A percentile compares a stretch with the other conserved stretches of the same genome.
These are phyloP conservation scores for Leptatherina wallacei DNA, from an alignment of 2,797 vertebrate species.

Conservation along the genomic window DNA sequence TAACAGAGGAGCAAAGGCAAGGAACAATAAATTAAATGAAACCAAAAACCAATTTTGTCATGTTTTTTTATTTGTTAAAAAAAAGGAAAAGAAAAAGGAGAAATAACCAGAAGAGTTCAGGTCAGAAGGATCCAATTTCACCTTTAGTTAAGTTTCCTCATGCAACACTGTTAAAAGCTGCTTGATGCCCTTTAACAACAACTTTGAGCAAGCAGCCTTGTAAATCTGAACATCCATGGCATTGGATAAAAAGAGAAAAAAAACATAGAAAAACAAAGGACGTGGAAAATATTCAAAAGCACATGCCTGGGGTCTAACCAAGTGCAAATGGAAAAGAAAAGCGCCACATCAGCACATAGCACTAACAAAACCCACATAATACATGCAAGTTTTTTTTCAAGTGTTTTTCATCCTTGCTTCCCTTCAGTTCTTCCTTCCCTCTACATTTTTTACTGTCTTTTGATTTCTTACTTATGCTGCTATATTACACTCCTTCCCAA, in stretches of 20 bases:
- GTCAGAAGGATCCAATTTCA: constrained; percentile 65
- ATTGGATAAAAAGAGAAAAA: constrained; percentile 26
- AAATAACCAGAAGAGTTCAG: constrained; percentile 38
- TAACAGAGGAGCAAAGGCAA: not conserved
- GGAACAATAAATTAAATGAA: constrained; percentile 10
- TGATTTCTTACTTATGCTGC: constrained; percentile 32
- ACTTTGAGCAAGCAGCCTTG: constrained; percentile 61
- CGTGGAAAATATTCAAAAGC: constrained; percentile 76
- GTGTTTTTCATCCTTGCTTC: constrained; percentile 54
- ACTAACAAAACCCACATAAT: constrained; percentile 77
- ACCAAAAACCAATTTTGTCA: not conserved
- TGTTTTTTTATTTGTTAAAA: constrained; percentile 26
- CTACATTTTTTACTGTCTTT: constrained; percentile 34
- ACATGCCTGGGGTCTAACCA: constrained; percentile 73
- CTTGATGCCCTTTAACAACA: constrained; percentile 72
- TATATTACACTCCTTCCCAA: constrained; percentile 22
- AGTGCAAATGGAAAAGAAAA: constrained; percentile 83
- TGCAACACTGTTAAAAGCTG: constrained; percentile 64
- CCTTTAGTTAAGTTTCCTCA: constrained; percentile 67
- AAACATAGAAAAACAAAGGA: constrained; percentile 59
- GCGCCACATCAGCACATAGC: constrained; percentile 77
- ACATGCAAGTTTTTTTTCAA: constrained; percentile 68
- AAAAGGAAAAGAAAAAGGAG: constrained; percentile 14
- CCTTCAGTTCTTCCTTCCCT: constrained; percentile 30
- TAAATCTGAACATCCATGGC: constrained; percentile 60